Base-by-base conservation (phyloP, 1,140 invertebrate species). In the Drosophila sp. region DNA sequence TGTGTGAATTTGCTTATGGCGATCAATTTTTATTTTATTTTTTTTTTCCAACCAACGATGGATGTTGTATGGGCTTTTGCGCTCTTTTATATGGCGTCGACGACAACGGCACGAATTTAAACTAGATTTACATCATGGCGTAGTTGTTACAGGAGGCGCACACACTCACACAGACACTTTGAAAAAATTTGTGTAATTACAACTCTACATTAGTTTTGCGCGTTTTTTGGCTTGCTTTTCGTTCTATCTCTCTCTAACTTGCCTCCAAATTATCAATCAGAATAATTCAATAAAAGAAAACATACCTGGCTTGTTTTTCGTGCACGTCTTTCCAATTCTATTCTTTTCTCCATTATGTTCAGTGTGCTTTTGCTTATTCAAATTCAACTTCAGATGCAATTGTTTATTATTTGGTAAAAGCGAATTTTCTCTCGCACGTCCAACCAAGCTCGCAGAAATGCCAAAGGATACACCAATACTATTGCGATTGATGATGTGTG, bases 281-380 rank as follows among this genome's bases (percentile, higher is more conserved):
- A 8, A 8, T 25, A 56, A 59, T 53, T 48, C 63, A 70, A 34
- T 59, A 34, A 21, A 57, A 54, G 27, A 63, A 63, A 67, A 78
- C 95, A 95, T 94, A 98, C 97, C 94, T 97, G 94, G 90, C 94
- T 95, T 76, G 96, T 95, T 91, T 94, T 95, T 91, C 95, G 95
- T 92, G 97, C 97, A 82, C 97, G 94, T 93, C 96, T 96, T 93
- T 98, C 97, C 89, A 98, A 94, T 90, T 96, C 95, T 94, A 98
- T 96, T 93, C 97, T 95, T 91, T 98, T 98, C 94, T 98, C 97
- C 97, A 98, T 98, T 79, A 48, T 78, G 56, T 72, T 67, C 51
- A 16, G 43, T 76, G 54, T 76, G 64, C 32, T 54, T 77, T 79
- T 51, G 48, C 27, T 76, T 58, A 43, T 41, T 4, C 1, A 18